phyloP scores from a whole-genome alignment of 2,797 vertebrate species.

The Tapera naevia region DNA sequence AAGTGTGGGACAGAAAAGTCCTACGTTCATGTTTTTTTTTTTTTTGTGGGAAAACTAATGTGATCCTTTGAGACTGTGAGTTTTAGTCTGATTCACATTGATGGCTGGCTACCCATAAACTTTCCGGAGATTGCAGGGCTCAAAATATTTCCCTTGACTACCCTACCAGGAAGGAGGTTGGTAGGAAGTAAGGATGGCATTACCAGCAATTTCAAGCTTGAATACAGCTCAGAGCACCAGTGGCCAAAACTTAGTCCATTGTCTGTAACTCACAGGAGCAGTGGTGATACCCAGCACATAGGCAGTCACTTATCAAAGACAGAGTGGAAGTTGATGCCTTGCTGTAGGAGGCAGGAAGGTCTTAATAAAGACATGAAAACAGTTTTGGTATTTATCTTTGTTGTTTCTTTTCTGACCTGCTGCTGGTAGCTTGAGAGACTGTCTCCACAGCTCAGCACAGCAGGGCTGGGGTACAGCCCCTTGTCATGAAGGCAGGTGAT shows the following conservation, averaged over 20 bases:
- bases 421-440: background rate
- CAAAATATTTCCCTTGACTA: background rate
- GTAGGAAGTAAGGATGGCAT: background rate
- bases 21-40: background rate
- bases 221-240: background rate
- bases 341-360: background rate
- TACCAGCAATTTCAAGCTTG: background rate
- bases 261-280: background rate
- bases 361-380: background rate
- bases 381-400: background rate
- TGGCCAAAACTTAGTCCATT: background rate
- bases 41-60: slow-evolving; percentile 23
- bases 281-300: background rate
- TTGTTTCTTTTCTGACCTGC: background rate
- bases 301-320: background rate
- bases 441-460: background rate
- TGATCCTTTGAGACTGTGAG: background rate
- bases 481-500: background rate
- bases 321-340: background rate
- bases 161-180: background rate
- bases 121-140: background rate
- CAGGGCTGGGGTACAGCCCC: background rate
- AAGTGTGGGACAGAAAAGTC: slow-evolving; percentile 46
- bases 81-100: background rate
- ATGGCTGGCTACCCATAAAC: background rate